phyloP scores from a whole-genome alignment of 1,140 invertebrate species.

The Cyphomyrmex costatus region DNA sequence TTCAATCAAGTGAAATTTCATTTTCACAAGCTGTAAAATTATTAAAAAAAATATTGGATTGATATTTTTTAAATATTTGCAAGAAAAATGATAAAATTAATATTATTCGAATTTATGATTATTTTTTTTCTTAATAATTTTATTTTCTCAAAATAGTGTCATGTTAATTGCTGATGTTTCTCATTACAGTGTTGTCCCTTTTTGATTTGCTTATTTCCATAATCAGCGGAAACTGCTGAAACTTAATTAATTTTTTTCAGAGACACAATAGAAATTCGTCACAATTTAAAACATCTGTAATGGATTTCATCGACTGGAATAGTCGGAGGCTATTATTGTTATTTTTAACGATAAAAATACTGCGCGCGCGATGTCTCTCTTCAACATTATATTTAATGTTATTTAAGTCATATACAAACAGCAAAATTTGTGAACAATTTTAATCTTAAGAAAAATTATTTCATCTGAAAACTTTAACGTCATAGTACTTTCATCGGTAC shows the following conservation, averaged over 20 bases:
- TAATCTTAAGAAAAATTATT: slow-evolving; percentile 67
- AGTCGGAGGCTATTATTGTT: slow-evolving; percentile 73
- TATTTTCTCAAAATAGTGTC: slow-evolving; percentile 18
- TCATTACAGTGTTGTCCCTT: neutral
- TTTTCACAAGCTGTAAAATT: slow-evolving; percentile 18
- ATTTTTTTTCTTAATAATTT: neutral
- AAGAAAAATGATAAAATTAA: slow-evolving; percentile 30
- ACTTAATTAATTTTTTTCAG: slow-evolving; percentile 82
- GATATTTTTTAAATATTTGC: slow-evolving; percentile 15
- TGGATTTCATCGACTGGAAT: slow-evolving; percentile 73
- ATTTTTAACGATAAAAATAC: slow-evolving; percentile 70
- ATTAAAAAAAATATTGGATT: slow-evolving; percentile 33
- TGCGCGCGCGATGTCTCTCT: slow-evolving; percentile 66
- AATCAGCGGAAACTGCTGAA: slow-evolving; percentile 69
- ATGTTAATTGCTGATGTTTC: neutral
- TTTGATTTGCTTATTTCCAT: slow-evolving; percentile 10
- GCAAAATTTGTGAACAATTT: slow-evolving; percentile 62
- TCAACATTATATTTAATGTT: slow-evolving; percentile 53
- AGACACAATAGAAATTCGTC: slow-evolving; percentile 82
- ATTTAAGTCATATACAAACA: slow-evolving; percentile 51
- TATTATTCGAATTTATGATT: neutral
- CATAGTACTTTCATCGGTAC: slow-evolving; percentile 50
- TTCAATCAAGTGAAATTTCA: neutral
- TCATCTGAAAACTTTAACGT: slow-evolving; percentile 56
- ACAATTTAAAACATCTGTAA: slow-evolving; percentile 85